These are phyloP conservation scores for Ormia ochracea DNA, from an alignment of 2,888 invertebrate species.

Conservation along the genomic window DNA sequence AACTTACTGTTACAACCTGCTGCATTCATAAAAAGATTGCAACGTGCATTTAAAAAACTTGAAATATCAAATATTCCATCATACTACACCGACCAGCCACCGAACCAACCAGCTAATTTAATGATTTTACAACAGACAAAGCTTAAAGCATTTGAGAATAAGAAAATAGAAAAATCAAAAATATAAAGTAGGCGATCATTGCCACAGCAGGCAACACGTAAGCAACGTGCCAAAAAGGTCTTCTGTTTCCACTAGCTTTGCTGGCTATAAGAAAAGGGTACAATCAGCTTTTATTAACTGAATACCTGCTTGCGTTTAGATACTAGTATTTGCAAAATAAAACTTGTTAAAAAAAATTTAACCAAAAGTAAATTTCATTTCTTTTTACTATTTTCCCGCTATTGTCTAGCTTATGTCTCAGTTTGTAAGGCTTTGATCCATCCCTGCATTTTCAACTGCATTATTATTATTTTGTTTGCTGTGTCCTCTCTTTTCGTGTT, in stretches of 20 bases:
- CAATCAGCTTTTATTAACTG: neutral
- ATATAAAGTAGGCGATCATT: conserved; percentile 40
- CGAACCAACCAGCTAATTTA: conserved; percentile 21
- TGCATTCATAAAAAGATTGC: conserved; percentile 29
- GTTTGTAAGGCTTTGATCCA: neutral
- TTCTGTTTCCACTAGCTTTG: neutral
- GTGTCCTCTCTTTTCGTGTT: neutral
- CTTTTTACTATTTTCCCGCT: neutral
- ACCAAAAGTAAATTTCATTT: neutral
- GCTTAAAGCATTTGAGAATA: conserved; percentile 22
- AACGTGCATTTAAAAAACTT: conserved; percentile 35
- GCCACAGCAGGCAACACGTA: conserved; percentile 24
- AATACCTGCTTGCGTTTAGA: neutral
- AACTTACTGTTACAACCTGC: conserved; percentile 33
- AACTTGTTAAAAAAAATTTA: conserved; percentile 29
- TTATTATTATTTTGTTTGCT: neutral
- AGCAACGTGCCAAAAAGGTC: conserved; percentile 33
- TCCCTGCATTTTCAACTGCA: neutral
- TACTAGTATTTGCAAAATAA: neutral
- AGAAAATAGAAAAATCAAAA: neutral
- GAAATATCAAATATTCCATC: conserved; percentile 42
- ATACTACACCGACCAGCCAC: conserved; percentile 5
- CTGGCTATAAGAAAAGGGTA: conserved; percentile 6
- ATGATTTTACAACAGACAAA: conserved; percentile 5
- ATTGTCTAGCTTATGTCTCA: neutral